Conservation (phyloP, 2,888 invertebrate species). For the Napeogenes sylphis region DNA sequence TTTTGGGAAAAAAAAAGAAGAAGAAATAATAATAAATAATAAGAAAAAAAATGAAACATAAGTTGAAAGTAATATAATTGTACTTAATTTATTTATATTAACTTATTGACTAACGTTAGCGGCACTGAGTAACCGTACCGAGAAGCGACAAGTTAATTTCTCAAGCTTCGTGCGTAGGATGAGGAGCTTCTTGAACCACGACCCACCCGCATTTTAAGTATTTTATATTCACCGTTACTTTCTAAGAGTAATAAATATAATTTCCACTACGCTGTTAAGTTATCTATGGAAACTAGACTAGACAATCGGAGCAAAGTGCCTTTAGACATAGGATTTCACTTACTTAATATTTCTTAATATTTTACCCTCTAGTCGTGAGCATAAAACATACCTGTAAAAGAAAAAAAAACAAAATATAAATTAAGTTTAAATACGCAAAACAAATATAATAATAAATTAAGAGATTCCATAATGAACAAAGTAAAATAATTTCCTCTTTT, state of each 20-base stretch:
- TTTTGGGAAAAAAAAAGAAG: no score
- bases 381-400: no score
- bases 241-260: background rate
- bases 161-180: constrained; percentile 6
- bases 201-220: constrained; percentile 11
- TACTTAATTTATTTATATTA: background rate
- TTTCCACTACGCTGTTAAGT: background rate
- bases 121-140: constrained; percentile 4
- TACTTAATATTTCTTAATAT: no score
- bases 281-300: no score
- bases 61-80: no score
- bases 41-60: no score
- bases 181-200: constrained; percentile 8
- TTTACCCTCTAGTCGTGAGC: no score
- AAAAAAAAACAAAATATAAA: no score
- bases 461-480: background rate
- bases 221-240: constrained; percentile 7
- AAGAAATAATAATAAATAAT: no score
- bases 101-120: background rate
- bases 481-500: constrained; percentile 14
- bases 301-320: no score
- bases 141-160: constrained; percentile 14
- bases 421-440: no score
- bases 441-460: background rate
- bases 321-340: no score